These are phyloP conservation scores for Eucera pruinosa DNA, from an alignment of 2,888 invertebrate species.

Conservation along the genomic window DNA sequence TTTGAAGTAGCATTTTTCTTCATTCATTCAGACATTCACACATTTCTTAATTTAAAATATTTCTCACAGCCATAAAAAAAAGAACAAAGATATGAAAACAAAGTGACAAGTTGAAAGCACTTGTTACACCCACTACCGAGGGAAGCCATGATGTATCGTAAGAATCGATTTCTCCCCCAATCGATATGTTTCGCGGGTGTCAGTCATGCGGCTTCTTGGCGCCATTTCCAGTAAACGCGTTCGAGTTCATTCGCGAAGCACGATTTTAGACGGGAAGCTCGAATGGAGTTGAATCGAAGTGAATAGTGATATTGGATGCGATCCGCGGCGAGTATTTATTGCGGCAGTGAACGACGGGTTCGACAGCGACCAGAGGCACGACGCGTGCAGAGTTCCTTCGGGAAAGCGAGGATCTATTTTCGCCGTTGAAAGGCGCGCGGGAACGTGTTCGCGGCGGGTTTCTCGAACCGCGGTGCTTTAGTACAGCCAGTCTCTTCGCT, in stretches of 20 bases:
- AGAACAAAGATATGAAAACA: neutral
- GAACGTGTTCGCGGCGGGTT: constrained; percentile 69
- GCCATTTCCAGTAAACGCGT: neutral
- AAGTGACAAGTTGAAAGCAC: no score
- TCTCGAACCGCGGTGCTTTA: constrained; percentile 68
- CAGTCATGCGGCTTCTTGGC: constrained; percentile 32
- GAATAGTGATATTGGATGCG: no score
- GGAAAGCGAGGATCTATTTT: constrained; percentile 81
- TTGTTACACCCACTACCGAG: neutral
- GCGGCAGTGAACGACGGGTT: constrained; percentile 27
- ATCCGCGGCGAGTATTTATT: constrained; percentile 21
- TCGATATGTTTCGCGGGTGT: constrained; percentile 18
- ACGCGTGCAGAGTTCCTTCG: constrained; percentile 68
- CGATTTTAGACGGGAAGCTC: neutral
- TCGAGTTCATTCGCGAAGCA: neutral
- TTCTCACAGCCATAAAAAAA: neutral
- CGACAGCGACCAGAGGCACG: constrained; percentile 25
- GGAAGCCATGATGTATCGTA: constrained; percentile 11
- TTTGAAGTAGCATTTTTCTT: neutral
- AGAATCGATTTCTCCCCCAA: constrained; percentile 10
- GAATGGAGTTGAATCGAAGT: neutral
- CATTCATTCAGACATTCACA: neutral
- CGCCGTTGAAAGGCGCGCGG: constrained; percentile 75
- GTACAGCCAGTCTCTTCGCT: constrained; percentile 80
- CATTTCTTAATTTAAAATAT: neutral